Percentiles rank a stretch among this genome's conserved stretches.
Evolutionary conservation across 2,113 vertebrate species (phyloP).

Genomic region (Andinoacara biseriatus): DNA sequence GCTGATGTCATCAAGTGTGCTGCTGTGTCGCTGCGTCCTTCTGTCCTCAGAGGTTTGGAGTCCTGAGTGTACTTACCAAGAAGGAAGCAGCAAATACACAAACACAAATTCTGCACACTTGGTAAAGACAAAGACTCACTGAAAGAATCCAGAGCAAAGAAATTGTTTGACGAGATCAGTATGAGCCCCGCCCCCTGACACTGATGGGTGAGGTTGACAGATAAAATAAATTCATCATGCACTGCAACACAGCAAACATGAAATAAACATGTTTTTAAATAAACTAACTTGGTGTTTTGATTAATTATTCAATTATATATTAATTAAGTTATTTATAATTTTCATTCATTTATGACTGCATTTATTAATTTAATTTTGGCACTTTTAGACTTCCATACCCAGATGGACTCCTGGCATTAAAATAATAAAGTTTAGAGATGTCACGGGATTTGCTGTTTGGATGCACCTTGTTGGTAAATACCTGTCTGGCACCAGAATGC

Average conservation of each 20-base stretch:
- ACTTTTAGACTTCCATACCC: background rate
- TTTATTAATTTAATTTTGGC: background rate
- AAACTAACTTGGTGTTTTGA: background rate
- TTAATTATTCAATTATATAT: too few species aligned
- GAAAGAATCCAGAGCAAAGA: too few species aligned
- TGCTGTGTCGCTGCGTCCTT: too few species aligned
- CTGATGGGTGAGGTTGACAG: background rate
- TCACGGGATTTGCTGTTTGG: background rate
- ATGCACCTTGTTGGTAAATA: background rate
- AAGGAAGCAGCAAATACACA: too few species aligned
- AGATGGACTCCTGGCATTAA: background rate
- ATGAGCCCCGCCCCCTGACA: background rate
- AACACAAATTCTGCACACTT: too few species aligned
- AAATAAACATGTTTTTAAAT: background rate
- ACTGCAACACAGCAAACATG: background rate
- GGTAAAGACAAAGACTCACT: too few species aligned
- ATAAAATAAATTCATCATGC: background rate
- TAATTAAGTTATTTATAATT: too few species aligned
- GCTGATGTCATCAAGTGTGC: too few species aligned
- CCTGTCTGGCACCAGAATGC: background rate
- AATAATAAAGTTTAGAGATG: background rate
- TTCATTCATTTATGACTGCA: background rate
- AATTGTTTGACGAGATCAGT: too few species aligned
- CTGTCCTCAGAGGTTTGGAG: too few species aligned
- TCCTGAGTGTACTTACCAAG: too few species aligned